Percentiles rank a stretch among this genome's conserved stretches.
These are phyloP conservation scores for Apeira syringaria DNA, from an alignment of 2,888 invertebrate species.

Conservation along the genomic window DNA sequence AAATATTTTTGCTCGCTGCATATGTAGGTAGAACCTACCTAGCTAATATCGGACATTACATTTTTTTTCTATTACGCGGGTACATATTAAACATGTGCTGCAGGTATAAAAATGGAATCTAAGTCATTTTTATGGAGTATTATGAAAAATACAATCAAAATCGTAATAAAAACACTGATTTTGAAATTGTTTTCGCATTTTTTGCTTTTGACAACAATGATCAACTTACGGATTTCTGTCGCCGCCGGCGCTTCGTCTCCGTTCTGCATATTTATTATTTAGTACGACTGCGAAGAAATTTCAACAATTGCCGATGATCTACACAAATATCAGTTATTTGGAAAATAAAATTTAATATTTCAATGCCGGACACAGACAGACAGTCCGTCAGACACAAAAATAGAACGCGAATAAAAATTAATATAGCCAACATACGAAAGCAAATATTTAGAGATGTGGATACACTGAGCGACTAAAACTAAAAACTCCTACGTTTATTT, in stretches of 20 bases:
- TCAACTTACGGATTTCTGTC: conserved; percentile 68
- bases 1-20: conserved; percentile 35
- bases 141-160: too few relatives aligned
- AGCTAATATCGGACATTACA: conserved; percentile 26
- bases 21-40: conserved; percentile 14
- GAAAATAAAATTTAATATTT: conserved; percentile 64
- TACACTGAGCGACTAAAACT: neutral
- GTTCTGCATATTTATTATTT: conserved; percentile 74
- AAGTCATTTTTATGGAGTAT: neutral
- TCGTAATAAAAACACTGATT: conserved; percentile 1
- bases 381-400: conserved; percentile 82
- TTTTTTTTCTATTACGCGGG: conserved; percentile 50
- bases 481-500: too few relatives aligned
- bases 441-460: conserved; percentile 27
- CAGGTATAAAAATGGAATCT: neutral
- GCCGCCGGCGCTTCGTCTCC: conserved; percentile 69
- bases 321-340: conserved; percentile 65
- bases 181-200: conserved; percentile 48
- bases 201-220: conserved; percentile 58
- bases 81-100: conserved; percentile 55
- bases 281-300: conserved; percentile 65
- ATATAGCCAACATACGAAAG: conserved; percentile 63
- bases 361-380: too few relatives aligned
- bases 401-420: conserved; percentile 81
- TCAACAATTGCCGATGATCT: conserved; percentile 54